Evolutionary conservation across 2,797 vertebrate genomes (phyloP).

Genomic region (Hydrocynus forskahlii): DNA sequence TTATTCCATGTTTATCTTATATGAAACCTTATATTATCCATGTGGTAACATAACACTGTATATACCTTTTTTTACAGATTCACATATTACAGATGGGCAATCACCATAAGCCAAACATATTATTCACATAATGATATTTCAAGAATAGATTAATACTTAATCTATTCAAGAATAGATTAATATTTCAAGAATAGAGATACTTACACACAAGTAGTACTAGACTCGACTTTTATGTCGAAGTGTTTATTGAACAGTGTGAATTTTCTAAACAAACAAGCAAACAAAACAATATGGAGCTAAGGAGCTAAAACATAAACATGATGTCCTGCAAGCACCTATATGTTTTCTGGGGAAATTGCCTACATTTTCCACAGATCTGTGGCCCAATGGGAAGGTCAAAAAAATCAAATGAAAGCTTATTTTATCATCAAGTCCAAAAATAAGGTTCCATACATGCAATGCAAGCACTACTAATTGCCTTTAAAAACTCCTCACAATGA

Average conservation of each 20-base stretch:
- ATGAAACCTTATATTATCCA: no score
- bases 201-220: no score
- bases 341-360: no score
- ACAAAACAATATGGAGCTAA: conserved; percentile 13
- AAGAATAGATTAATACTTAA: no score
- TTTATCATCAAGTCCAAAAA: no score
- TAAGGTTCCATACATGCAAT: no score
- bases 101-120: background rate
- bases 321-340: background rate
- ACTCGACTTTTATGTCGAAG: no score
- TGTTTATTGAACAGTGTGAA: no score
- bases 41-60: background rate
- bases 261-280: no score
- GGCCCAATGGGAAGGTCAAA: background rate
- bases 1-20: background rate
- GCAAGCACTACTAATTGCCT: background rate
- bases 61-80: background rate
- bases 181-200: no score
- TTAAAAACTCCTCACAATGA: background rate
- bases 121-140: conserved; percentile 20
- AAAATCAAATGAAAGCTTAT: background rate
- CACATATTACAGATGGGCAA: background rate
- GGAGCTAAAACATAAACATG: conserved; percentile 14
- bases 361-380: background rate
- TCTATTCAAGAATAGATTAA: background rate